A percentile compares a stretch with the other conserved stretches of the same genome.
These are phyloP conservation scores for Oceanites oceanicus DNA, from an alignment of 2,113 vertebrate genomes.

Conservation along the genomic window DNA sequence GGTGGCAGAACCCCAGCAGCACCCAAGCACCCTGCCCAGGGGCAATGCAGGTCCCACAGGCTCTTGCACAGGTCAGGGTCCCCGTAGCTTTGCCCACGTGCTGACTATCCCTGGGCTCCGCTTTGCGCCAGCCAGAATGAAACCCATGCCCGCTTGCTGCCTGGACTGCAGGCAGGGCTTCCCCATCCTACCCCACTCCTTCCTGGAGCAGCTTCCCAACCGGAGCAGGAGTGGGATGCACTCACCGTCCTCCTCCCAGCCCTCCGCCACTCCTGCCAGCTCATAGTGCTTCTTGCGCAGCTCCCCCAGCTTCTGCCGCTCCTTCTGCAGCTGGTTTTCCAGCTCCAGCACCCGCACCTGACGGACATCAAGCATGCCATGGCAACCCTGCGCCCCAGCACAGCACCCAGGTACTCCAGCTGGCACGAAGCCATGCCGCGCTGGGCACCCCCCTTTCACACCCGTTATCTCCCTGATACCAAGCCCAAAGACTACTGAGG, in stretches of 20 bases:
- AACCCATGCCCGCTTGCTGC: neutral
- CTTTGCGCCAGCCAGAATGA: neutral
- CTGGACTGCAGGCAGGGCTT: neutral
- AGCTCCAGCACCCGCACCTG: slow-evolving; percentile 94
- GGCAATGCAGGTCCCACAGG: fast-evolving
- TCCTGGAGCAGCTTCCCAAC: neutral
- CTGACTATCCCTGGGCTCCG: neutral
- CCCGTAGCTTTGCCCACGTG: fast-evolving
- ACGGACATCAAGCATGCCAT: neutral
- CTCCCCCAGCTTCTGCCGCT: slow-evolving; percentile 91
- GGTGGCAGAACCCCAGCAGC: neutral
- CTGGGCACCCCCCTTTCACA: neutral
- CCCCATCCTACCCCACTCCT: neutral
- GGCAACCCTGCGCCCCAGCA: neutral
- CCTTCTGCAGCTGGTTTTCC: slow-evolving; percentile 92
- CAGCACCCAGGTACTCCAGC: fast-evolving
- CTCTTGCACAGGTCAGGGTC: neutral
- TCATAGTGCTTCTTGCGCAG: slow-evolving; percentile 97
- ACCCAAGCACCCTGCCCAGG: neutral
- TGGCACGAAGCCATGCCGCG: fast-evolving
- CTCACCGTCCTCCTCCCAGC: slow-evolving; percentile 87
- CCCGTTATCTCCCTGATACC: fast-evolving
- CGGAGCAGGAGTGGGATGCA: neutral
- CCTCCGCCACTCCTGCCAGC: slow-evolving; percentile 90
- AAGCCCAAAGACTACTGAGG: neutral